Conservation (phyloP, 2,113 vertebrate genomes). For the Neodon shergylaensis region DNA sequence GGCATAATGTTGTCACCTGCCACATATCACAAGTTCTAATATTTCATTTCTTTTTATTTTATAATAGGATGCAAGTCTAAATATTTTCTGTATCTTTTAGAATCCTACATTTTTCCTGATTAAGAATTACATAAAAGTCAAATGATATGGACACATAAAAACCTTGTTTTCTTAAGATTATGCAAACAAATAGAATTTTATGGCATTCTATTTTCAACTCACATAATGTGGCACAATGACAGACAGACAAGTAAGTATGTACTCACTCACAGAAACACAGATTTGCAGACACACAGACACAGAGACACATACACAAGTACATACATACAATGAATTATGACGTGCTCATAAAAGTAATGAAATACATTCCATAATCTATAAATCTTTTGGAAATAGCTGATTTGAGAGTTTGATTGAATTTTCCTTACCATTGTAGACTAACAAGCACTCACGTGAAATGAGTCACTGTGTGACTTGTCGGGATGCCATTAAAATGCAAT, state of each 20-base stretch:
- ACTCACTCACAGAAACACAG: not conserved
- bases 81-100: not conserved
- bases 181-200: not conserved
- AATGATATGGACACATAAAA: not conserved
- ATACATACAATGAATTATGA: not conserved
- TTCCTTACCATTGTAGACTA: constrained; percentile 43
- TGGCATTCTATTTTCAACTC: not conserved
- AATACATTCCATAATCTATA: constrained; percentile 1
- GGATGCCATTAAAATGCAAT: not conserved
- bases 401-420: not conserved
- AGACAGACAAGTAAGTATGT: not conserved
- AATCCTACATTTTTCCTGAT: not conserved
- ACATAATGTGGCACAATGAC: not conserved
- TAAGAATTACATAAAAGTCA: not conserved
- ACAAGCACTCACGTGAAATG: not conserved
- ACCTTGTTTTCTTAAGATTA: not conserved
- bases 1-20: not conserved
- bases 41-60: not conserved
- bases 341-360: not conserved
- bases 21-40: not conserved
- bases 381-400: constrained; percentile 22
- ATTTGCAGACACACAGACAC: not conserved
- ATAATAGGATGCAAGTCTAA: not conserved
- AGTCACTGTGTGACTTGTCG: not conserved
- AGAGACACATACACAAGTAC: not conserved